phyloP scores from a whole-genome alignment of 2,113 vertebrate species.

The Malurus elegans region DNA sequence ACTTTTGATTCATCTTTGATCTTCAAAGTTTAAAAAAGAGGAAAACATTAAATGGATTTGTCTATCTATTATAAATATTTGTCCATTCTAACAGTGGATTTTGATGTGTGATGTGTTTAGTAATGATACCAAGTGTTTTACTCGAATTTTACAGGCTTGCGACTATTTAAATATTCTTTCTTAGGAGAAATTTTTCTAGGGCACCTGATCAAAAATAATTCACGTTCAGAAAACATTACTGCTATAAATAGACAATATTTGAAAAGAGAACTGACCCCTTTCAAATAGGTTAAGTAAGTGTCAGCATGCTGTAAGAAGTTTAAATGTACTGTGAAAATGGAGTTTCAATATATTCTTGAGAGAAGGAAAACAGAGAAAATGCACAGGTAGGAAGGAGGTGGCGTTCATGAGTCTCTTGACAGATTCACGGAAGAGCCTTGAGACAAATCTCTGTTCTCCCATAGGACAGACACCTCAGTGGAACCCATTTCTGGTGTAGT shows the following conservation, averaged over 20 bases:
- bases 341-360: not conserved
- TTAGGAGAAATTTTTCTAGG: not conserved
- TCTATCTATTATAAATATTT: not conserved
- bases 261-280: not conserved
- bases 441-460: not conserved
- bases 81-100: not conserved
- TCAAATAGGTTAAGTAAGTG: not conserved
- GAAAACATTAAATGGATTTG: not conserved
- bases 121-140: not conserved
- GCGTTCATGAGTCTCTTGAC: not conserved
- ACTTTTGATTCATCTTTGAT: not conserved
- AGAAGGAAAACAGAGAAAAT: not conserved
- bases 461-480: not conserved
- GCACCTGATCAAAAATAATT: not conserved
- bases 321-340: not conserved
- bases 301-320: not conserved
- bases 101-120: not conserved
- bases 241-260: not conserved
- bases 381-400: not conserved
- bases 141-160: not conserved
- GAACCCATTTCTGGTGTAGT: not conserved
- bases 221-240: not conserved
- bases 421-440: not conserved
- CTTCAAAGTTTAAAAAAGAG: not conserved
- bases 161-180: not conserved